Conservation (phyloP, 1,140 invertebrate genomes). For the Drosophila equinoxialis region DNA sequence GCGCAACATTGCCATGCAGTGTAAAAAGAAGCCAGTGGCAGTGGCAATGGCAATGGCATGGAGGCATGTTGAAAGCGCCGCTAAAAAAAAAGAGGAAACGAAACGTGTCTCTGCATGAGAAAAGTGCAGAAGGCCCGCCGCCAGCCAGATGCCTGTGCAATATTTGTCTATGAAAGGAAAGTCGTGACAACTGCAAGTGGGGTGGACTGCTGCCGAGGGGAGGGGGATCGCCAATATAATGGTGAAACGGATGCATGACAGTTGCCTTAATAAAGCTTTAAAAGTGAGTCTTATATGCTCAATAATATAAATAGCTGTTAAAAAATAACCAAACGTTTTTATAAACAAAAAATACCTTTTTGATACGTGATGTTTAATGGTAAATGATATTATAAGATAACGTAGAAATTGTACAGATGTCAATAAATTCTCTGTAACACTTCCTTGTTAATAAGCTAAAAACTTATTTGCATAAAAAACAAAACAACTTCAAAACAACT, state of each 20-base stretch:
- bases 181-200: conserved; percentile 59
- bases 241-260: conserved; percentile 48
- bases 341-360: background rate
- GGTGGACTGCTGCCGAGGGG: background rate
- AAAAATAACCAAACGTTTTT: conserved; percentile 4
- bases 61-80: conserved; percentile 45
- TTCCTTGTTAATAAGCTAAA: too few relatives aligned
- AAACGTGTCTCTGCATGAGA: conserved; percentile 41
- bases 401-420: too few relatives aligned
- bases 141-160: conserved; percentile 66
- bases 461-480: too few relatives aligned
- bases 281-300: conserved; percentile 19
- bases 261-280: conserved; percentile 57
- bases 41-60: background rate
- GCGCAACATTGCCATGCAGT: conserved; percentile 71
- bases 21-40: conserved; percentile 41
- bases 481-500: too few relatives aligned
- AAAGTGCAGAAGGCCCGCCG: conserved; percentile 58
- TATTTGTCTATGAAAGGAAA: conserved; percentile 75
- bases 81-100: conserved; percentile 30
- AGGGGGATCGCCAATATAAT: conserved; percentile 45
- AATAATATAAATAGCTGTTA: conserved; percentile 10
- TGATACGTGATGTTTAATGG: too few relatives aligned
- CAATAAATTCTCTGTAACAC: too few relatives aligned
- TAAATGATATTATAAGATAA: too few relatives aligned